Percentiles rank a stretch among this genome's conserved stretches.
These are phyloP conservation scores for Steatornis caripensis DNA, from an alignment of 2,113 vertebrate species.

Conservation along the genomic window DNA sequence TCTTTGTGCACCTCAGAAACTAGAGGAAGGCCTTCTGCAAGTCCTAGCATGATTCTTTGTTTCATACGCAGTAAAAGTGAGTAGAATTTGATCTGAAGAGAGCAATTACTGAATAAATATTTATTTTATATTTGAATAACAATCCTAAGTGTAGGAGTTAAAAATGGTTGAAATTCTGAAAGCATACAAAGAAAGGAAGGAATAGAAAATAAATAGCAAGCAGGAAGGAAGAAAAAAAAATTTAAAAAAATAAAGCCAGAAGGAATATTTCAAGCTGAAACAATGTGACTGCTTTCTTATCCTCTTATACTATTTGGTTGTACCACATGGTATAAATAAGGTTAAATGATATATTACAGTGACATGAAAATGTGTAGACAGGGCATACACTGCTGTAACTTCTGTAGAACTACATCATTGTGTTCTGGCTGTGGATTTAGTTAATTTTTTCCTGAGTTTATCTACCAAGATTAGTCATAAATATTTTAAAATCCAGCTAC, in stretches of 20 bases:
- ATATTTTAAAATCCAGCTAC: background rate
- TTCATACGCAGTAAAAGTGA: background rate
- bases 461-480: background rate
- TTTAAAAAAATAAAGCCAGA: background rate
- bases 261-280: background rate
- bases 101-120: background rate
- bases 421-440: background rate
- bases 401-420: background rate
- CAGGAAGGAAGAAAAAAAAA: background rate
- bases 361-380: background rate
- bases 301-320: background rate
- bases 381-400: background rate
- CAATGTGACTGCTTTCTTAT: background rate
- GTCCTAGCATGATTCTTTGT: background rate
- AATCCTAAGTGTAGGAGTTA: background rate
- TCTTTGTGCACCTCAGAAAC: background rate
- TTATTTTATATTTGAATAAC: background rate
- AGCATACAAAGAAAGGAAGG: background rate
- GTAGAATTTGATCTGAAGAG: background rate
- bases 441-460: background rate
- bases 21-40: background rate
- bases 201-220: background rate
- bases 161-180: background rate
- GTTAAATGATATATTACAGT: background rate
- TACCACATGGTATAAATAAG: background rate